Evolutionary conservation across 2,888 invertebrate genomes (phyloP), one percentile per base, ranked within the genome.

Genomic region (Fragum sueziense): DNA sequence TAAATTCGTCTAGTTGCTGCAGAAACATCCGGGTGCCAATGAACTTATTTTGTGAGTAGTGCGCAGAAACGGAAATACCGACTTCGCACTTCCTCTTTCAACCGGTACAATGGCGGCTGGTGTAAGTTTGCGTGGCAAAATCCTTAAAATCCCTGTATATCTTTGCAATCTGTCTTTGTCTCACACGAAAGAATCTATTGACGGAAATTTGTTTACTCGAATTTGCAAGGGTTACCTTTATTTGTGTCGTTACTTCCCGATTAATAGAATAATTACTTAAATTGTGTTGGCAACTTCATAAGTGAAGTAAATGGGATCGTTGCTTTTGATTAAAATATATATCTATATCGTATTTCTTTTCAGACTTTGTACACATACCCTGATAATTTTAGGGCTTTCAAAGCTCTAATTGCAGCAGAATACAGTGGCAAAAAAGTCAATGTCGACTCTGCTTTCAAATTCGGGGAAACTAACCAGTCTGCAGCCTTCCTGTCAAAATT

Each of bases 321-420:
- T n/a, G n/a, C n/a, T n/a, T n/a, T n/a, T n/a, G n/a, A n/a, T n/a
- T n/a, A n/a, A n/a, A 37, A 37, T 14, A 37, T 37, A 14, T 6
- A 47, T 14, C 47, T 9, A 20, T 47, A 20, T 47, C 47, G 37
- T 54, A 25, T 25, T 37, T 51, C 20, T 0, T 89, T 90, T 54
- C 95, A 98, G 98, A 98, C 97, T 94, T 95, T 99, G 93, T 99
- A 98, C 95, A 98, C 99, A 94, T 98, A 98, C 95, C 97, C 97
- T 91, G 97, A 97, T 94, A 99, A 98, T 95, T 99, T 98, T 95
- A 97, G 99, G 94, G 98, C 99, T 90, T 97, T 96, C 94, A 99
- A 99, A 95, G 97, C 96, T 93, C 96, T 99, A 93, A 97, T 99
- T 94, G 99, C 99, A 92, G 99, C 99, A 93, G 96, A 98, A 94